phyloP scores from a whole-genome alignment of 2,888 invertebrate genomes.

The Saturnia pavonia region DNA sequence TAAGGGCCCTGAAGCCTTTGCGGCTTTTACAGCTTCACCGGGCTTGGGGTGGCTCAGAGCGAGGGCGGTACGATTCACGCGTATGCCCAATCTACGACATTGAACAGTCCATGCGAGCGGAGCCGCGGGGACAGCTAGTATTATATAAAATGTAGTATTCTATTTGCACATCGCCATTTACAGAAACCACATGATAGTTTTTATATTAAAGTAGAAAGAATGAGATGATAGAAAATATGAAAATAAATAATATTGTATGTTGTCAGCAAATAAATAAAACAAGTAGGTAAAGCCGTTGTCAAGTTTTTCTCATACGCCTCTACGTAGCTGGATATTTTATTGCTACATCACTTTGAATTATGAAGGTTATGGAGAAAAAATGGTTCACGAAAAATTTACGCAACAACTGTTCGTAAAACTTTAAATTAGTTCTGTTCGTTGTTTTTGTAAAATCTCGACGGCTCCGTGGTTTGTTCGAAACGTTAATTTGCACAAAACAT shows the following conservation, averaged over 20 bases:
- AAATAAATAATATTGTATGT: neutral
- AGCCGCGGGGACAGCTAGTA: no score
- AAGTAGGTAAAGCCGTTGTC: neutral
- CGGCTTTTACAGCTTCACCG: no score
- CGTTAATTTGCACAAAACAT: constrained; percentile 9
- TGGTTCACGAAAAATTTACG: constrained; percentile 34
- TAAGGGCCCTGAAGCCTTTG: no score
- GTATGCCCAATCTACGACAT: no score
- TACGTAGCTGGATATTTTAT: constrained; percentile 41
- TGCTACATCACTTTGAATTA: constrained; percentile 44
- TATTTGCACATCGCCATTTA: neutral
- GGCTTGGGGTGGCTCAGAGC: no score
- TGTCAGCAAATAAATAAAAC: neutral
- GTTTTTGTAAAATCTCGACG: constrained; percentile 38
- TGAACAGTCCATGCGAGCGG: no score
- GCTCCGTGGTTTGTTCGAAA: constrained; percentile 31
- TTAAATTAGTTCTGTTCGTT: constrained; percentile 47
- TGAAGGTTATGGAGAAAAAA: constrained; percentile 27
- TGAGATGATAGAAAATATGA: neutral
- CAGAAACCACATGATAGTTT: neutral
- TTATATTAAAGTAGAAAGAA: neutral
- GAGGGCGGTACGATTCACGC: no score
- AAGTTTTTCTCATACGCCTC: constrained; percentile 14
- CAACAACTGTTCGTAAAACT: constrained; percentile 45
- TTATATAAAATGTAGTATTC: neutral